Conservation (phyloP, 2,888 invertebrate genomes). For the Cantharis lateralis region DNA sequence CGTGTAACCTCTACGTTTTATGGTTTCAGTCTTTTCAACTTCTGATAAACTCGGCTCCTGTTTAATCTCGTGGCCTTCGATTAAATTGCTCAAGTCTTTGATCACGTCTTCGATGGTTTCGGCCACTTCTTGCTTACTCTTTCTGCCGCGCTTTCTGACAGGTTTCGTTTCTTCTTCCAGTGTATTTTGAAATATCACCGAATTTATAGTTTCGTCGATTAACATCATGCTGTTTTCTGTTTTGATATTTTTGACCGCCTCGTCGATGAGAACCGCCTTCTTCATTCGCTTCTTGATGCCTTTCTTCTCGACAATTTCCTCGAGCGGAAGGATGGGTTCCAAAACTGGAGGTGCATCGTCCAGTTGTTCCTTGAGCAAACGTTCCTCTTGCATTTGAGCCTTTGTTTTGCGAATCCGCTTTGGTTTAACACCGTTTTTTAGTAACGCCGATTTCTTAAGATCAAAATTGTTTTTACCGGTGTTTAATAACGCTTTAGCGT, state of each 20-base stretch:
- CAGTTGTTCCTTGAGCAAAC: constrained; percentile 12
- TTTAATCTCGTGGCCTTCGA: constrained; percentile 46
- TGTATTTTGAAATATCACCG: constrained; percentile 7
- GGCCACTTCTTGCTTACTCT: constrained; percentile 37
- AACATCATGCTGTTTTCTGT: constrained; percentile 11
- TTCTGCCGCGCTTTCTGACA: constrained; percentile 34
- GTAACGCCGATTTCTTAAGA: constrained; percentile 44
- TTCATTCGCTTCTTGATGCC: constrained; percentile 21
- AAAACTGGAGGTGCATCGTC: constrained; percentile 45
- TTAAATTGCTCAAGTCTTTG: constrained; percentile 46
- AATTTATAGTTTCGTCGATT: neutral
- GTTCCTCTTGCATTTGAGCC: constrained; percentile 34
- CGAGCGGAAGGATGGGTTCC: constrained; percentile 47
- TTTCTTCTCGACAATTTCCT: constrained; percentile 38
- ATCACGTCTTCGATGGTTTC: constrained; percentile 52
- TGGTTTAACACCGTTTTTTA: constrained; percentile 49
- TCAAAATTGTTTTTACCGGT: constrained; percentile 44
- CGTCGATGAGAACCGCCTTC: neutral
- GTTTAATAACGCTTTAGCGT: constrained; percentile 45
- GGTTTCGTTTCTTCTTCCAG: constrained; percentile 24
- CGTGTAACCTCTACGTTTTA: constrained; percentile 29
- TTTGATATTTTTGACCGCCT: constrained; percentile 32
- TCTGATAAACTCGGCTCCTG: constrained; percentile 35
- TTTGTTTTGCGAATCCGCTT: constrained; percentile 40
- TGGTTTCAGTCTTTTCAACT: constrained; percentile 39